These are phyloP conservation scores for Dysidea cf. avara DNA, from an alignment of 37 sponge, comb jelly and placozoan genomes.

Conservation along the genomic window DNA sequence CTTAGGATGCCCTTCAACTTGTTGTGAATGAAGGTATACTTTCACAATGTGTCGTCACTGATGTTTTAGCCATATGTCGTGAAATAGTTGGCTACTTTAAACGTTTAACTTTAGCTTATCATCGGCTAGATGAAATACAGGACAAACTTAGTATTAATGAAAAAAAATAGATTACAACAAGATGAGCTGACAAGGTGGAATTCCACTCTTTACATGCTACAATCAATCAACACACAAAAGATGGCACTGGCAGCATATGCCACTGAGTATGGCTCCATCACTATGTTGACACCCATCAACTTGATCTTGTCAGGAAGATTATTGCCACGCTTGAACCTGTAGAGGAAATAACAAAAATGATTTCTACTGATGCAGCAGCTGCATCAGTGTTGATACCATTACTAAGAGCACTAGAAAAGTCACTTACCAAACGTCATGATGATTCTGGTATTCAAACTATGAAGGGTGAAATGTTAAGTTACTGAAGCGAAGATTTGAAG, in stretches of 20 bases:
- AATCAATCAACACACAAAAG: slow-evolving; percentile 6
- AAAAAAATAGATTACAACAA: slow-evolving; percentile 16
- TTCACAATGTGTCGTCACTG: slow-evolving; percentile 20
- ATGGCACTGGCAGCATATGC: slow-evolving; percentile 25
- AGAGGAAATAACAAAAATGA: slow-evolving; percentile 19
- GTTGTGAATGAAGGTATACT: slow-evolving; percentile 27
- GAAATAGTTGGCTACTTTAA: slow-evolving; percentile 42
- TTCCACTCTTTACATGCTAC: slow-evolving; percentile 15
- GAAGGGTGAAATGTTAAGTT: slow-evolving; percentile 14
- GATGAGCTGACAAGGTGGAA: slow-evolving; percentile 12
- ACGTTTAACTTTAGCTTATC: slow-evolving; percentile 1
- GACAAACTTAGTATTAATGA: slow-evolving; percentile 3
- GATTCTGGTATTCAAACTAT: slow-evolving; percentile 7
- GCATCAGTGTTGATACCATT: background rate
- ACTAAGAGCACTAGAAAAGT: slow-evolving; percentile 16
- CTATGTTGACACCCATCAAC: slow-evolving; percentile 5
- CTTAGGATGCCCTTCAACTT: slow-evolving; percentile 26
- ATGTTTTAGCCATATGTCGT: slow-evolving; percentile 6
- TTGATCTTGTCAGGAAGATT: background rate
- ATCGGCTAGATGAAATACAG: slow-evolving; percentile 10
- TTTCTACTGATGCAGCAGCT: slow-evolving; percentile 8
- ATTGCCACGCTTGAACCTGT: background rate
- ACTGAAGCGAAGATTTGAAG: slow-evolving; percentile 3
- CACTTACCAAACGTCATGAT: background rate
- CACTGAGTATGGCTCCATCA: background rate